Percentiles rank a stretch among this genome's conserved stretches.
Conservation (phyloP, 1,140 invertebrate species). For the Danaus plexippus region DNA sequence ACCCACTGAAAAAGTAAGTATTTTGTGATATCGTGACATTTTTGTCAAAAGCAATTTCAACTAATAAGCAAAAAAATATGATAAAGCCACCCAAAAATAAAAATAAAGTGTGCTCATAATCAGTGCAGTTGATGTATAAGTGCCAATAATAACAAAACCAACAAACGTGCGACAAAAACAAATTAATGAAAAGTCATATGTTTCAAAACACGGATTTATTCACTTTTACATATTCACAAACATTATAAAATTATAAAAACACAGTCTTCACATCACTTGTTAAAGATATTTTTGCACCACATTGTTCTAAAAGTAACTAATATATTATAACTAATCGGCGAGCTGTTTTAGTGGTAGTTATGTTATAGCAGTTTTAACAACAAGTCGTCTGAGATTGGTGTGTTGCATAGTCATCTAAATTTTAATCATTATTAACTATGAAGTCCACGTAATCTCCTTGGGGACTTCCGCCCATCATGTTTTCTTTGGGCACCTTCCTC, state of each 20-base stretch:
- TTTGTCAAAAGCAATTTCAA: conserved; percentile 1
- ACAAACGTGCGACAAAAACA: conserved; percentile 7
- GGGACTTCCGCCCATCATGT: conserved; percentile 41
- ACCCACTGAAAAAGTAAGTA: conserved; percentile 36
- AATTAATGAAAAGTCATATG: conserved; percentile 5
- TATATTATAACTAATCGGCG: too few relatives aligned
- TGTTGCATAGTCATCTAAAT: neutral
- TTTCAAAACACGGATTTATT: neutral
- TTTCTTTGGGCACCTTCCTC: conserved; percentile 46
- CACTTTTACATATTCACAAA: conserved; percentile 12
- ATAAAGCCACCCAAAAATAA: conserved; percentile 2
- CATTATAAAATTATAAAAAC: conserved; percentile 18
- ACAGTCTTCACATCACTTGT: conserved; percentile 4
- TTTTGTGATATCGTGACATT: conserved; percentile 3
- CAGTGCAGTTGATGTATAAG: conserved; percentile 21
- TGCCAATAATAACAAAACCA: conserved; percentile 3
- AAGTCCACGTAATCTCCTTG: conserved; percentile 55
- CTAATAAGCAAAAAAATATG: neutral
- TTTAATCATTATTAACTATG: conserved; percentile 59
- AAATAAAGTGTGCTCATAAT: conserved; percentile 8
- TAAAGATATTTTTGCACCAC: neutral
- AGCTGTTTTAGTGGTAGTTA: neutral
- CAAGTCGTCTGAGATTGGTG: too few relatives aligned
- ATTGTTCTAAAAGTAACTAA: neutral
- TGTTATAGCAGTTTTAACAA: neutral